phyloP scores from a whole-genome alignment of 2,113 vertebrate genomes.

The Elephantulus edwardii region DNA sequence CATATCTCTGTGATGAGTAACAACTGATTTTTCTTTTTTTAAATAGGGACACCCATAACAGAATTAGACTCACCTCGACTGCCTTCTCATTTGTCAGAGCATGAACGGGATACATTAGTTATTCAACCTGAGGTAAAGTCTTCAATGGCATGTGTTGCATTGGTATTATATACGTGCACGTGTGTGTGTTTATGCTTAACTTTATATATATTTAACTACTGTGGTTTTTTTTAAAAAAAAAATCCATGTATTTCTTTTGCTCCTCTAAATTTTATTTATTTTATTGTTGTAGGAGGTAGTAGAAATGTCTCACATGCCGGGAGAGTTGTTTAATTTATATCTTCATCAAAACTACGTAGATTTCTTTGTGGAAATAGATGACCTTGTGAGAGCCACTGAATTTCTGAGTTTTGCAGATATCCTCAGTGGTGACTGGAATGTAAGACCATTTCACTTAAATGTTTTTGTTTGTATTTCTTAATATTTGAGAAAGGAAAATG shows the following conservation, averaged over 20 bases:
- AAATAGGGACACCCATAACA: conserved; percentile 80
- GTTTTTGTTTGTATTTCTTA: conserved; percentile 46
- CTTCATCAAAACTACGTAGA: conserved; percentile 98
- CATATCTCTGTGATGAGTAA: conserved; percentile 56
- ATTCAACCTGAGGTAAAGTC: conserved; percentile 86
- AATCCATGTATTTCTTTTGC: conserved; percentile 20
- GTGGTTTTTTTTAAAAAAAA: neutral
- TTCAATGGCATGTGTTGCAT: neutral
- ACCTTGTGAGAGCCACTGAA: conserved; percentile 91
- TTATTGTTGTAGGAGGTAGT: conserved; percentile 86
- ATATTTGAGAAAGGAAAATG: neutral
- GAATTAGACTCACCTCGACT: conserved; percentile 76
- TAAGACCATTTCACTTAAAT: conserved; percentile 82
- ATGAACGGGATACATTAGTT: conserved; percentile 83
- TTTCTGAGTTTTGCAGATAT: conserved; percentile 95
- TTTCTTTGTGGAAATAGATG: conserved; percentile 92
- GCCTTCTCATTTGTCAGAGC: conserved; percentile 82
- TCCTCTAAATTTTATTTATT: too few relatives aligned
- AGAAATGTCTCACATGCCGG: conserved; percentile 94
- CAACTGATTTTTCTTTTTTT: conserved; percentile 40
- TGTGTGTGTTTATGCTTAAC: too few relatives aligned
- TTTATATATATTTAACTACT: neutral
- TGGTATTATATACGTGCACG: too few relatives aligned
- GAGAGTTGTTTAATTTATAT: conserved; percentile 94
- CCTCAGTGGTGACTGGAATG: conserved; percentile 92